phyloP scores from a whole-genome alignment of 2,888 invertebrate genomes.

The Tortricodes alternella region DNA sequence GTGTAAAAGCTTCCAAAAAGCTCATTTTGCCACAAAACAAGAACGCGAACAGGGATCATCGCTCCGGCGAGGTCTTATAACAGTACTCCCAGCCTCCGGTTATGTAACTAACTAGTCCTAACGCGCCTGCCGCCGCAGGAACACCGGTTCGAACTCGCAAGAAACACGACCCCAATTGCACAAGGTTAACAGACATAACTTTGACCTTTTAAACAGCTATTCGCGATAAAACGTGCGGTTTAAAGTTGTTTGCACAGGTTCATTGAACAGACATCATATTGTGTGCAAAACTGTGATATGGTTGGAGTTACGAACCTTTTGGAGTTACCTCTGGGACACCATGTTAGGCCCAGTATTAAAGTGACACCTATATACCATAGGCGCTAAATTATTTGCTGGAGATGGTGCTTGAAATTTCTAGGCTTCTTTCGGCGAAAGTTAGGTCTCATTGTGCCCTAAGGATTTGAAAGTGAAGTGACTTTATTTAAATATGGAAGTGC shows the following conservation, averaged over 20 bases:
- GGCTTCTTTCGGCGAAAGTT: no score
- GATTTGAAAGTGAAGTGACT: slow-evolving; percentile 7
- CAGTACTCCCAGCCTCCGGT: slow-evolving; percentile 77
- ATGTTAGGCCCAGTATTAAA: no score
- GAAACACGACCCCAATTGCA: no score
- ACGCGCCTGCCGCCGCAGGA: slow-evolving; percentile 58
- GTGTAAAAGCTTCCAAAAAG: slow-evolving; percentile 65
- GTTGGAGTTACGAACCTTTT: no score
- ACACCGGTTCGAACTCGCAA: slow-evolving; percentile 42
- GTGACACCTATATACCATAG: no score
- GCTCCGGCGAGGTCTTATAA: slow-evolving; percentile 77
- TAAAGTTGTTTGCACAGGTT: no score
- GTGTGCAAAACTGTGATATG: no score
- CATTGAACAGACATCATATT: no score
- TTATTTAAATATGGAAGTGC: slow-evolving; percentile 18
- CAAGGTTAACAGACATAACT: no score
- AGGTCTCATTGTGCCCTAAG: background rate
- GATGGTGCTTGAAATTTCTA: background rate
- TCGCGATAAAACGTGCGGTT: no score
- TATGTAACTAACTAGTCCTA: slow-evolving; percentile 78
- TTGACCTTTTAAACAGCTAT: background rate
- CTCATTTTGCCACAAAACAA: slow-evolving; percentile 77
- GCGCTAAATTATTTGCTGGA: no score
- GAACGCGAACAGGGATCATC: slow-evolving; percentile 78
- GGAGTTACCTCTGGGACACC: no score